Evolutionary conservation across 2,797 vertebrate species (phyloP).

Genomic region (Alauda arvensis): DNA sequence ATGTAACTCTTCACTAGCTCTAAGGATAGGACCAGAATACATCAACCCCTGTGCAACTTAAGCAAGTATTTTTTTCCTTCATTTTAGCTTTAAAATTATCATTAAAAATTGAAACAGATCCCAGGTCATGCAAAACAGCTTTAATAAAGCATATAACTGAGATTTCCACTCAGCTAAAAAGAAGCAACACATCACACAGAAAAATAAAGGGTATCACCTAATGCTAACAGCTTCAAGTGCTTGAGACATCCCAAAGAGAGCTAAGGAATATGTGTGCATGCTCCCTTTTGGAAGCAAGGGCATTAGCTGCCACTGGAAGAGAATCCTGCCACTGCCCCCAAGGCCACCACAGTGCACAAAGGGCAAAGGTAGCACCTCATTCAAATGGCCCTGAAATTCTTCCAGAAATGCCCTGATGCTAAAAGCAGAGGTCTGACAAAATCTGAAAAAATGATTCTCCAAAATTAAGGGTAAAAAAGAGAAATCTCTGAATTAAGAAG

Average conservation of each 20-base stretch:
- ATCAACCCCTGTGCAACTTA: neutral
- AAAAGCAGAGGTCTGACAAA: neutral
- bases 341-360: accelerated
- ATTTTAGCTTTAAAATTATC: neutral
- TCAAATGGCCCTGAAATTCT: neutral
- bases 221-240: neutral
- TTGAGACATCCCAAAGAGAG: neutral
- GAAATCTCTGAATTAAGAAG: neutral
- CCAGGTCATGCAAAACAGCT: neutral
- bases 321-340: neutral
- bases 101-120: neutral
- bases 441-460: neutral
- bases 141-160: accelerated
- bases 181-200: neutral
- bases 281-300: neutral
- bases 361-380: neutral
- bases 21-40: neutral
- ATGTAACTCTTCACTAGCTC: neutral
- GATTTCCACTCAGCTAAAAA: neutral
- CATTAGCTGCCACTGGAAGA: neutral
- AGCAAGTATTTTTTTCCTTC: neutral
- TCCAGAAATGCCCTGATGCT: neutral
- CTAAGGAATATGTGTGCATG: accelerated
- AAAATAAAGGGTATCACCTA: neutral
- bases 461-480: neutral